These are phyloP conservation scores for Chiroxiphia lanceolata DNA, from an alignment of 2,797 vertebrate species.

Conservation along the genomic window DNA sequence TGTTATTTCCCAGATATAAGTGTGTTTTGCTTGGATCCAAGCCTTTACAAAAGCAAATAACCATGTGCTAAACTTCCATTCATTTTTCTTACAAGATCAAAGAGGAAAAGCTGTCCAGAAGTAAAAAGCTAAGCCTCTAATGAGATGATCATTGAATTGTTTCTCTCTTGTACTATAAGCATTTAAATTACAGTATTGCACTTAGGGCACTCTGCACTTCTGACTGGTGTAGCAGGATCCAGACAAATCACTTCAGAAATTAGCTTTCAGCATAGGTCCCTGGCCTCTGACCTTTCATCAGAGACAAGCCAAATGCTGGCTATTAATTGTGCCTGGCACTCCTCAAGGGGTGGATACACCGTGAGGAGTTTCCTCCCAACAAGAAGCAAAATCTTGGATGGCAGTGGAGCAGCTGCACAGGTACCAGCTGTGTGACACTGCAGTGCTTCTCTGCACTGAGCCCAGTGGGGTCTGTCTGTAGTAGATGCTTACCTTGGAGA, in stretches of 20 bases:
- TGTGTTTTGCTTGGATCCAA: slow-evolving; percentile 38
- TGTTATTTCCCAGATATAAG: slow-evolving; percentile 8
- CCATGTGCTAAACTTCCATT: background rate
- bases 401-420: background rate
- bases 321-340: background rate
- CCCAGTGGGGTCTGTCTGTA: background rate
- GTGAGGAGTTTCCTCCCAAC: background rate
- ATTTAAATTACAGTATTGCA: background rate
- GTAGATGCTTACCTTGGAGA: background rate
- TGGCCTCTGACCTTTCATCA: slow-evolving; percentile 50
- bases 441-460: background rate
- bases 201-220: background rate
- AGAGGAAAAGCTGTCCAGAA: slow-evolving; percentile 42
- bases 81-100: slow-evolving; percentile 55
- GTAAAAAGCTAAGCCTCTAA: slow-evolving; percentile 48
- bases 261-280: slow-evolving; percentile 36
- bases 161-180: background rate
- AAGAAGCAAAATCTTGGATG: background rate
- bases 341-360: background rate
- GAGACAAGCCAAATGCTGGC: background rate
- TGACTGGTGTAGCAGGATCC: background rate
- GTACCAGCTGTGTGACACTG: background rate
- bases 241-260: slow-evolving; percentile 45
- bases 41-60: slow-evolving; percentile 35
- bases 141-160: slow-evolving; percentile 12